Base-by-base conservation (phyloP, 2,888 invertebrate genomes). In the Acrocyrtus sp. region DNA sequence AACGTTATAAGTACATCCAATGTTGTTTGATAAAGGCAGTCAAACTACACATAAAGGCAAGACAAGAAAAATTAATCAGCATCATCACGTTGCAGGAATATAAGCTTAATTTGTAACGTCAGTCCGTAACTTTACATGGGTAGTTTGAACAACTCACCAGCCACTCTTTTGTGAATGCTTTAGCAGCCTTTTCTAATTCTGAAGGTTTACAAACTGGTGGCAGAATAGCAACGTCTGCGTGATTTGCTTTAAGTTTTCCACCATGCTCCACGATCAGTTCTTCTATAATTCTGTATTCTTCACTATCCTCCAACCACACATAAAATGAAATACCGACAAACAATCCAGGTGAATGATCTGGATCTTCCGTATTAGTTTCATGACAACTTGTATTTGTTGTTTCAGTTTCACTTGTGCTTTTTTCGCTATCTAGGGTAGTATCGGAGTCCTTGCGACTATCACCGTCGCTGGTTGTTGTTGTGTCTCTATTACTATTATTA, bases 161-260 rank as follows among this genome's bases (percentile, higher is more conserved):
- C 80, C 80, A 80, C 65, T 60, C 69, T 53, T 80, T 78, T 0
- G 80, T 79, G 26, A 57, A 69, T 2, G 34, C 26, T 27, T 57
- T 57, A 3, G 43, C 63, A 1, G 56, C 47, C 41, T 39, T 24
- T n/a, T 51, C 47, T 41, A 45, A 43, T 17, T 45, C 34, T 24
- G 10, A 10, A 24, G 60, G 3, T 27, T 47, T 12, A 15, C 69
- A 72, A 10, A 62, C 34, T 5, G 72, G 48, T n/a, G 74, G 56
- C 3, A 72, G 29, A 48, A 78, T 73, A 1, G 61, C 39, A 47
- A 76, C 60, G 6, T 66, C 57, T 22, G 43, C 6, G 21, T 53
- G 10, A 2, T 56, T 43, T n/a, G 62, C 77, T 0, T 48, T 27
- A 15, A 76, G 29, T 19, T 34, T 65, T 10, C 74, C 76, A n/a